Base-by-base conservation (phyloP, 2,113 vertebrate species). In the Rattus rattus region DNA sequence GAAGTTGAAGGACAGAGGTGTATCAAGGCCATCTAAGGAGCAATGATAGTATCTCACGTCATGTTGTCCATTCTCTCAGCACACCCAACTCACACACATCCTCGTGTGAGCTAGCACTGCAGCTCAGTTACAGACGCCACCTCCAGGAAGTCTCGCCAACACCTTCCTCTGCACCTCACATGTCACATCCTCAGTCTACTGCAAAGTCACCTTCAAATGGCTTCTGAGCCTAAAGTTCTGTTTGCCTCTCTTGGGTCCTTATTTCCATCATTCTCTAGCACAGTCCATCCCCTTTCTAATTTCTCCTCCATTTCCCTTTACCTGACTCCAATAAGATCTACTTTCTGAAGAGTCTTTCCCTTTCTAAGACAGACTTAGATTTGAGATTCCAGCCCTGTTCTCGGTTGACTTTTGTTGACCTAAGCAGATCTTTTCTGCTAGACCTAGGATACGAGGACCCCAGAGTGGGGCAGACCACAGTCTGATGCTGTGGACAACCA, bases 21-120 rank as follows among this genome's bases (percentile, higher is more conserved):
- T 54, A 69, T 14, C 86, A 87, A 94, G 72, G 54, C 11, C 85
- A 92, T 6, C 77, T 54, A 95, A 88, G 36, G 54, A 79, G n/a
- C 84, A 83, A 28, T 39, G 30, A 13, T 9, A 16, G 36, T 39
- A 14, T 39, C 92, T 94, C 39, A 43, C 0, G 12, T 84, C 1
- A 6, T 43, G 19, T 92, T 12, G 30, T 56, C 16, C n/a, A 19
- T 73, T 87, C 54, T 87, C 39, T 17, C 36, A 81, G 72, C 26
- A 94, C 43, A 33, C 7, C n/a, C 49, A 91, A 13, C n/a, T 2
- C 13, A 43, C 30, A 70, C 13, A 4, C 0, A 11, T 52, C 39
- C 19, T 76, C 72, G 20, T 84, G 13, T 56, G 87, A 9, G 2
- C 49, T 16, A 69, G 30, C 52, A 16, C 0, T 56, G 84, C 7